Evolutionary conservation across 2,888 invertebrate genomes (phyloP), one percentile per base, ranked within the genome.

Genomic region (Microctonus hyperodae): DNA sequence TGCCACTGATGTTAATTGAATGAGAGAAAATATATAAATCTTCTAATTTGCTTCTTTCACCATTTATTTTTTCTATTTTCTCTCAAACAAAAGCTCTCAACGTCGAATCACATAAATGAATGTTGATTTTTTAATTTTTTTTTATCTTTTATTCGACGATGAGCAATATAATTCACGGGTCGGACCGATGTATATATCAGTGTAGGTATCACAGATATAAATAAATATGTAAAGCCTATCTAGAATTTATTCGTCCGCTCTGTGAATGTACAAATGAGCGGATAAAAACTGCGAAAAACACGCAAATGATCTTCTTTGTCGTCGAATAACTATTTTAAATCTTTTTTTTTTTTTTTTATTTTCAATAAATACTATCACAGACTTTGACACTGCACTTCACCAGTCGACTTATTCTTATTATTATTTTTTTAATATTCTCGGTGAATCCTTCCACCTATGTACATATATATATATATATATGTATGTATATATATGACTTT

Each of bases 211-310:
- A 83, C 83, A 83, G 83, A 83, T 83, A 80, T 76, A 83, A 83
- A 83, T 83, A 83, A 83, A 83, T 83, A 82, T 82, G 80, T 79
- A 81, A 82, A 82, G 79, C 76, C 78, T 81, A 81, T 80, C 77
- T 79, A 76, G 64, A 69, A 35, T 28, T 62, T 44, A 20, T 59
- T 31, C 35, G 6, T 55, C 44, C 35, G 10, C 40, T 31, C 51
- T 31, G 20, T 35, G 51, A 33, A 48, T 31, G 28, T 61, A 23
- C 25, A 57, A 57, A 28, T 62, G 51, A 58, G 57, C 51, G 51
- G 37, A 57, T n/a, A 25, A 31, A n/a, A 35, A 20, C 51, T 20
- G 11, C 1, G 22, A 33, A 35, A 61, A n/a, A 51, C 23, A 25
- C 9, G 33, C 3, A 6, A 55, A 40, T 40, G 16, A 51, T 51